A percentile compares a stretch with the other conserved stretches of the same genome.
Evolutionary conservation across 1,140 invertebrate genomes (phyloP).

Genomic region (Amphibalanus amphitrite): DNA sequence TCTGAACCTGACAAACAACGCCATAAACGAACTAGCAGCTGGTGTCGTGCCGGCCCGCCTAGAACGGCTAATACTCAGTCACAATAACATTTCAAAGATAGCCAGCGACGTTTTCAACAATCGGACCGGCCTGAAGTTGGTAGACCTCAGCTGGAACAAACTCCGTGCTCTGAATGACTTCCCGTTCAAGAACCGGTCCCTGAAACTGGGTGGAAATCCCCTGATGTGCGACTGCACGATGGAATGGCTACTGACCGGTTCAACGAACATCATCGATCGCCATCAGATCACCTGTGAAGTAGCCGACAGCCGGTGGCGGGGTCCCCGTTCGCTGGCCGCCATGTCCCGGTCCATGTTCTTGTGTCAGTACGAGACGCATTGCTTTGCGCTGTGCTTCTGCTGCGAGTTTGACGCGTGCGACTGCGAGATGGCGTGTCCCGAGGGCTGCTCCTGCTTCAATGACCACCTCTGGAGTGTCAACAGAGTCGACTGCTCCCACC

Average conservation of each 20-base stretch:
- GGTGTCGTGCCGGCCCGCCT: slow-evolving; percentile 71
- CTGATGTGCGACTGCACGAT: slow-evolving; percentile 75
- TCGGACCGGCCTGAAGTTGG: slow-evolving; percentile 58
- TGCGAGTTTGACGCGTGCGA: slow-evolving; percentile 89
- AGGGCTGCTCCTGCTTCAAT: slow-evolving; percentile 77
- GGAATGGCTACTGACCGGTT: slow-evolving; percentile 66
- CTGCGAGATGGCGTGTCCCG: slow-evolving; percentile 85
- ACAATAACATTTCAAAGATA: slow-evolving; percentile 62
- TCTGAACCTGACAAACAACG: slow-evolving; percentile 73
- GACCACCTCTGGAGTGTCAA: slow-evolving; percentile 82
- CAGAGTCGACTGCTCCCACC: slow-evolving; percentile 67
- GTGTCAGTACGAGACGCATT: slow-evolving; percentile 78
- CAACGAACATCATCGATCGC: slow-evolving; percentile 60
- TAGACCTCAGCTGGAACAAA: slow-evolving; percentile 73
- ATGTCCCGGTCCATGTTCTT: slow-evolving; percentile 68
- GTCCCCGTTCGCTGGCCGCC: slow-evolving; percentile 34
- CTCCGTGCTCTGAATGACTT: slow-evolving; percentile 52
- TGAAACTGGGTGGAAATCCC: slow-evolving; percentile 74
- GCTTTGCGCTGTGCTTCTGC: slow-evolving; percentile 80
- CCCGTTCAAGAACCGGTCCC: slow-evolving; percentile 50
- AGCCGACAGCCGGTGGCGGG: slow-evolving; percentile 22
- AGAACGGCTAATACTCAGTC: slow-evolving; percentile 76
- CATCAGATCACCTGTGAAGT: slow-evolving; percentile 39
- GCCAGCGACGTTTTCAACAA: slow-evolving; percentile 64
- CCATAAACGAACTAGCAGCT: slow-evolving; percentile 72